phyloP scores from a whole-genome alignment of 2,113 vertebrate genomes.

The Ahaetulla prasina region DNA sequence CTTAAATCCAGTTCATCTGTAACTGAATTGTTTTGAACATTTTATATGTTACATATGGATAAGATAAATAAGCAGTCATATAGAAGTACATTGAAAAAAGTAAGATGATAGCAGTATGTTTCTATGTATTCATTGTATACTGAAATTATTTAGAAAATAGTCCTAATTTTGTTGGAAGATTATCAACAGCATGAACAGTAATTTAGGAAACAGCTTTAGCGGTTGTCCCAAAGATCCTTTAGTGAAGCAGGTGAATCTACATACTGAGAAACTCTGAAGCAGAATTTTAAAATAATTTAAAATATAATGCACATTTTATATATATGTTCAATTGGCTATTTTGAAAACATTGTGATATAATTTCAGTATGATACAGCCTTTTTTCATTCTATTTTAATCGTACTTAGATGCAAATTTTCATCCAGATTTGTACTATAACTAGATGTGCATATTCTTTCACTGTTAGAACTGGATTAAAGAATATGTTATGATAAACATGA shows the following conservation, averaged over 20 bases:
- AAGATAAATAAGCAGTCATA: background rate
- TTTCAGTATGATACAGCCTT: background rate
- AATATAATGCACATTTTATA: background rate
- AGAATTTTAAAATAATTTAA: background rate
- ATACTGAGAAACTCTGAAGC: background rate
- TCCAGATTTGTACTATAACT: background rate
- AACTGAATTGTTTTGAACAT: background rate
- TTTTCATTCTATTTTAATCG: background rate
- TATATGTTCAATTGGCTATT: background rate
- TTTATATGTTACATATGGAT: background rate
- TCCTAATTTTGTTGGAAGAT: background rate
- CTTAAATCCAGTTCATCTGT: background rate
- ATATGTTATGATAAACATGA: background rate
- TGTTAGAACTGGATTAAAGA: background rate
- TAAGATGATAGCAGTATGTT: background rate
- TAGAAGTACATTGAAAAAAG: background rate
- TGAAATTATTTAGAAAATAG: background rate
- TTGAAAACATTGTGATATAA: background rate
- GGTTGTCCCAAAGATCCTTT: background rate
- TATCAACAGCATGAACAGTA: background rate
- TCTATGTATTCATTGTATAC: background rate
- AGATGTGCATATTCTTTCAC: background rate
- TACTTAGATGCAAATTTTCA: background rate
- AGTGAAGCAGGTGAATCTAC: background rate
- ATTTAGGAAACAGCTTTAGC: background rate